Evolutionary conservation across 2,113 vertebrate genomes (phyloP), one percentile per base, ranked within the genome.

Genomic region (Elgaria multicarinata): DNA sequence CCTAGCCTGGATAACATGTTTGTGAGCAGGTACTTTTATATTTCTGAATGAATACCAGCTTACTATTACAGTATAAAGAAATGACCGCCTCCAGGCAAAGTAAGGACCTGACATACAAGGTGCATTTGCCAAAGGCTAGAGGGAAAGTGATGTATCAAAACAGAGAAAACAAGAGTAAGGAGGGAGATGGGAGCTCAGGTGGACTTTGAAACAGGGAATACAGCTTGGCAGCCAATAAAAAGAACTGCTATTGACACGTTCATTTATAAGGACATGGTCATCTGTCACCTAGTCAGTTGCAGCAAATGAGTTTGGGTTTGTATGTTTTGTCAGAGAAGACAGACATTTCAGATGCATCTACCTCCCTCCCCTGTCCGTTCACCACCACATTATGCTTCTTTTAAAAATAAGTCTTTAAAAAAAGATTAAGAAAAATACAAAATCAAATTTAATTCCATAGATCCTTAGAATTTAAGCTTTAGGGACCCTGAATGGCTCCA

Each of bases 391-490:
- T 69, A 66, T 83, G 26, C 87, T 16, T 90, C 84, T 82, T 64
- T 46, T 0, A n/a, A 77, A 66, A 42, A 18, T 42, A 26, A 39
- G 16, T 50, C 22, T 53, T 33, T 42, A 39, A 75, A 42, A 22
- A 75, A 28, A 64, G n/a, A 1, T 9, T 5, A 64, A 64, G 16
- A 1, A 69, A 72, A 85, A 72, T 6, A 13, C 67, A 91, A 22
- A 1, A 24, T 20, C 90, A 83, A 71, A 78, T 94, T 90, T 85
- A 71, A 14, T 36, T 72, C 33, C 36, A 6, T 46, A 78, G 42
- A 36, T 50, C n/a, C n/a, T 84, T 88, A 89, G 87, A 88, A 62
- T 71, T 86, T 90, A 31, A 84, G 80, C 55, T 95, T 92, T 87
- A 77, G 42, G 95, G 85, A 86, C 46, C 88, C 44, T 71, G 28